phyloP scores from a whole-genome alignment of 2,113 vertebrate species.

The Sylvilagus bachmani region DNA sequence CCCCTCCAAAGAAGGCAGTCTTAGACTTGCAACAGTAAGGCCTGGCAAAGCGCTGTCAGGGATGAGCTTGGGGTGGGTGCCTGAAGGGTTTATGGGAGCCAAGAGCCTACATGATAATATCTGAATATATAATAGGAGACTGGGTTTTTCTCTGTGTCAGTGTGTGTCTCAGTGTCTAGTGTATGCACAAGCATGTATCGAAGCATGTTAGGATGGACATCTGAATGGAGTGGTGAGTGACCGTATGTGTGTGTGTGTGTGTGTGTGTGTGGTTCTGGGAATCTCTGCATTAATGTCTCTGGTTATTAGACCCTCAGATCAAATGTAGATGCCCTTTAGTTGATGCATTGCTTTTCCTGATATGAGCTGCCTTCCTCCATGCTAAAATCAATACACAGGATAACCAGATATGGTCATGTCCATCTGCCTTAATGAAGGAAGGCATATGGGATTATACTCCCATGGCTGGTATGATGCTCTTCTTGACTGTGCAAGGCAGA shows the following conservation, averaged over 20 bases:
- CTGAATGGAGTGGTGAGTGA: background rate
- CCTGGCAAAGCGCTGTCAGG: background rate
- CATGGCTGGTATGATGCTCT: background rate
- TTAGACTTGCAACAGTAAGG: background rate
- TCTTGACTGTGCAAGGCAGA: background rate
- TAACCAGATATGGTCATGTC: background rate
- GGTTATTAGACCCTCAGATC: background rate
- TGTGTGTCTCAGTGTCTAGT: background rate
- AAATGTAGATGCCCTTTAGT: background rate
- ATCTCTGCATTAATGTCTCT: slow-evolving; percentile 28
- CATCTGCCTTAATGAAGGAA: slow-evolving; percentile 28
- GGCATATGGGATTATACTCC: background rate
- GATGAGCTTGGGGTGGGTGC: background rate
- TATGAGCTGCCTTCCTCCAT: slow-evolving; percentile 25
- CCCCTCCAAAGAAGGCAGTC: background rate
- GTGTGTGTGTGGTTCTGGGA: background rate
- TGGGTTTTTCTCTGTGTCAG: background rate
- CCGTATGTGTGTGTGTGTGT: background rate
- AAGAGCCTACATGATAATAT: background rate
- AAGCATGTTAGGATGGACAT: background rate
- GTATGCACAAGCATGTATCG: background rate
- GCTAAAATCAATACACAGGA: slow-evolving; percentile 6
- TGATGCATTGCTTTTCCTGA: slow-evolving; percentile 11
- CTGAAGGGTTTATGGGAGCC: background rate
- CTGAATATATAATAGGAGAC: background rate